Conservation (phyloP, 2,113 vertebrate genomes). For the Irena cyanogastra region DNA sequence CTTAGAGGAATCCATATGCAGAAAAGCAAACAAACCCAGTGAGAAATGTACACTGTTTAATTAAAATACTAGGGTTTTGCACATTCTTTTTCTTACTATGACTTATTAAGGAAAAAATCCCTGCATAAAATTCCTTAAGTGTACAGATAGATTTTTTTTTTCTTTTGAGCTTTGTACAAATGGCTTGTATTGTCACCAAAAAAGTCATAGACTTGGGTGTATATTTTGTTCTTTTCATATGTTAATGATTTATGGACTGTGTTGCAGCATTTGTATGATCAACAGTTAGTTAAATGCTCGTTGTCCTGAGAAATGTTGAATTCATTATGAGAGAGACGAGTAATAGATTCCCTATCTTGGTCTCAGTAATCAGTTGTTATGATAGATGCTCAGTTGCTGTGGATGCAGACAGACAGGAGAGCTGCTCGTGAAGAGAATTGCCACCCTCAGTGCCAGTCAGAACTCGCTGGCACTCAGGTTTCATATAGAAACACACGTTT, state of each 20-base stretch:
- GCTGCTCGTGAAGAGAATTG: neutral
- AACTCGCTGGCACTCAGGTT: neutral
- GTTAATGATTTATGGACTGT: neutral
- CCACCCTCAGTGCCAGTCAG: neutral
- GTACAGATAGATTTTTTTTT: neutral
- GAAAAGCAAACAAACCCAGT: constrained; percentile 13
- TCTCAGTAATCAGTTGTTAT: neutral
- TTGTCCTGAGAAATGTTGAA: constrained; percentile 39
- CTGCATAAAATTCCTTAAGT: neutral
- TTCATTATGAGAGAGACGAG: constrained; percentile 15
- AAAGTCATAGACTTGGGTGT: neutral
- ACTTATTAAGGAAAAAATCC: neutral
- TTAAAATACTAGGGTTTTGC: constrained; percentile 1
- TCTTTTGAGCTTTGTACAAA: neutral
- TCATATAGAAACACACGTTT: neutral
- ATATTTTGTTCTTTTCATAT: neutral
- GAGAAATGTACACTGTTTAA: constrained; percentile 9
- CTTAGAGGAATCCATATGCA: neutral
- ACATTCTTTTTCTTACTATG: neutral
- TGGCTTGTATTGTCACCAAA: neutral
- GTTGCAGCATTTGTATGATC: neutral
- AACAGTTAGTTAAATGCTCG: constrained; percentile 43
- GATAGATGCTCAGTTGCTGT: neutral
- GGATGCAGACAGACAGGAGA: neutral
- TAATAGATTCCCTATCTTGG: constrained; percentile 6